Evolutionary conservation across 23 tunicate genomes (phyloP), one percentile per base, ranked within the genome.

Genomic region (Aplidium turbinatum): DNA sequence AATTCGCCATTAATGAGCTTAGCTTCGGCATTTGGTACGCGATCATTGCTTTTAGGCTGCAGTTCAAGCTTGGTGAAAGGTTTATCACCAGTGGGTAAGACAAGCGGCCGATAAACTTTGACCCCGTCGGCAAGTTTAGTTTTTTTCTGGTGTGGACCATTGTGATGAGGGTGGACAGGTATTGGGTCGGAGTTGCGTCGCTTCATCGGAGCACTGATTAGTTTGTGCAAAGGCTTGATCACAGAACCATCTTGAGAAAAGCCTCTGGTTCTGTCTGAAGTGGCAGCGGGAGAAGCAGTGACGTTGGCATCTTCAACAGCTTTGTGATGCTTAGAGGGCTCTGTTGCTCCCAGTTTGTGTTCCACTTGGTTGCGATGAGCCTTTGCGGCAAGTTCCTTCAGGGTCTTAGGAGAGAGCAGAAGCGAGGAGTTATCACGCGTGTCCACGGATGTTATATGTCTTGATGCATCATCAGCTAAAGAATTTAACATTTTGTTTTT

Each of bases 161-260:
- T 31, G n/a, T 35, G 52, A 2, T 29, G 1, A n/a, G 18, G 55
- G 3, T 79, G 66, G 56, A 61, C 77, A 2, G 72, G 1, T 16
- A 7, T 66, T 11, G 89, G 81, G 33, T 83, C 89, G 32, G 89
- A 83, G 29, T 83, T 83, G 40, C 89, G 64, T 7, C 89, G 75
- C 24, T 78, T 78, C 35, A 40, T 5, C 23, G 71, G 68, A 4
- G 46, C 1, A 34, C 29, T 9, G 13, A 66, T 4, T 35, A n/a
- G n/a, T n/a, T n/a, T n/a, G n/a, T n/a, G n/a, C n/a, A n/a, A n/a
- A n/a, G n/a, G n/a, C n/a, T n/a, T n/a, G n/a, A n/a, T n/a, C n/a
- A n/a, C n/a, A n/a, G n/a, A n/a, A n/a, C n/a, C n/a, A n/a, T n/a
- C n/a, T n/a, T n/a, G n/a, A n/a, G n/a, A n/a, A n/a, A n/a, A n/a